A percentile compares a stretch with the other conserved stretches of the same genome.
phyloP scores from a whole-genome alignment of 2,888 invertebrate species.

The Drosophila acutilabella region DNA sequence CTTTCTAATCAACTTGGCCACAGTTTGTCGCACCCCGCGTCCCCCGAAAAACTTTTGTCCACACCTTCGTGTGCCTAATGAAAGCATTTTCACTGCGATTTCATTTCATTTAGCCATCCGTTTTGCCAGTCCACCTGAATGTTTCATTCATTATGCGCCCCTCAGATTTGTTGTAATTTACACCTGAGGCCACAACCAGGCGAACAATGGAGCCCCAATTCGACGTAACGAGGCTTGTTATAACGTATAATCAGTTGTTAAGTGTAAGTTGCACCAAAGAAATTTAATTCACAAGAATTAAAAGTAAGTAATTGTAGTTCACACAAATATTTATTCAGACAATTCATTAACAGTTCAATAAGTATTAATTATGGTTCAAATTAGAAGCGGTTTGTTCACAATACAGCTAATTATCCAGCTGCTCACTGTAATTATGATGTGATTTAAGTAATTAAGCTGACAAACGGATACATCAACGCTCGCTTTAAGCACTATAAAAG shows the following conservation, averaged over 20 bases:
- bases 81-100: slow-evolving; percentile 77
- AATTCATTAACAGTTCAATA: no score
- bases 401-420: not conserved
- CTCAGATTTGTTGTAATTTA: slow-evolving; percentile 78
- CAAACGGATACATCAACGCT: slow-evolving; percentile 10
- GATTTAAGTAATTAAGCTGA: slow-evolving; percentile 6
- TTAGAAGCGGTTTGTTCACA: no score
- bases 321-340: no score
- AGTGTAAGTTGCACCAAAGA: not conserved
- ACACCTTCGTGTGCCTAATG: slow-evolving; percentile 61
- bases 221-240: slow-evolving; percentile 32
- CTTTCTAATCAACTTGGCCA: slow-evolving; percentile 78
- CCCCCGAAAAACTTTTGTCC: slow-evolving; percentile 57
- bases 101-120: slow-evolving; percentile 76
- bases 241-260: slow-evolving; percentile 6
- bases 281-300: not conserved
- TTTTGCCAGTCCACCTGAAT: slow-evolving; percentile 30
- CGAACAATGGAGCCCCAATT: slow-evolving; percentile 53
- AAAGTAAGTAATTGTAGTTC: no score
- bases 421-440: not conserved
- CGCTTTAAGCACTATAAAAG: slow-evolving; percentile 31
- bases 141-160: slow-evolving; percentile 74
- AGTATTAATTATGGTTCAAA: no score
- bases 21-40: slow-evolving; percentile 68
- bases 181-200: slow-evolving; percentile 65